A percentile compares a stretch with the other conserved stretches of the same genome.
These are phyloP conservation scores for Seira ritae DNA, from an alignment of 2,888 invertebrate species.

Conservation along the genomic window DNA sequence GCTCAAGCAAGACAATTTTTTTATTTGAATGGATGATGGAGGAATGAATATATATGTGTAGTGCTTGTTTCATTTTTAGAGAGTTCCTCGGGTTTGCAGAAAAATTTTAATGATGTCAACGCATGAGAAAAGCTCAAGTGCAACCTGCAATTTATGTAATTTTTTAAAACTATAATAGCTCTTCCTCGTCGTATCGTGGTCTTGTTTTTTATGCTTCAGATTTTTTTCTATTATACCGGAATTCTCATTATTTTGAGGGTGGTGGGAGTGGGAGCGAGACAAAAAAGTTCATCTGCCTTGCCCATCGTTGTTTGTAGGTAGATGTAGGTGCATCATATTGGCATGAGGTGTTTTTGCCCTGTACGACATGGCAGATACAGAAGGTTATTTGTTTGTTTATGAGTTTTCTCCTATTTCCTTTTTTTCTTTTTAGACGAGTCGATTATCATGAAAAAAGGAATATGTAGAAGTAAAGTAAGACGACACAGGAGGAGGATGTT, in stretches of 20 bases:
- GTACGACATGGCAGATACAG: too few relatives aligned
- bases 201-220: neutral
- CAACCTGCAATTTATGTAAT: constrained; percentile 27
- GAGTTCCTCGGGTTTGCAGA: neutral
- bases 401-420: constrained; percentile 6
- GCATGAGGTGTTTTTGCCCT: too few relatives aligned
- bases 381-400: constrained; percentile 13
- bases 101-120: constrained; percentile 58
- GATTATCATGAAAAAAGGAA: neutral
- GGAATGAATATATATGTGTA: neutral
- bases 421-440: too few relatives aligned
- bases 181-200: neutral
- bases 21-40: neutral
- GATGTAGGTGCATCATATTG: too few relatives aligned
- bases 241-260: constrained; percentile 57
- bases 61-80: neutral
- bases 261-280: constrained; percentile 24
- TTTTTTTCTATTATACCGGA: constrained; percentile 34
- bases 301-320: constrained; percentile 29
- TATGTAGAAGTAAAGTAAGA: constrained; percentile 11
- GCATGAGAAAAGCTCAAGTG: constrained; percentile 45
- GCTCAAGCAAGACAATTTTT: neutral
- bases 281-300: constrained; percentile 56
- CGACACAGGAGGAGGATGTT: constrained; percentile 14
- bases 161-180: constrained; percentile 21